Conservation (phyloP, 2,113 vertebrate genomes). For the Edolisoma coerulescens region DNA sequence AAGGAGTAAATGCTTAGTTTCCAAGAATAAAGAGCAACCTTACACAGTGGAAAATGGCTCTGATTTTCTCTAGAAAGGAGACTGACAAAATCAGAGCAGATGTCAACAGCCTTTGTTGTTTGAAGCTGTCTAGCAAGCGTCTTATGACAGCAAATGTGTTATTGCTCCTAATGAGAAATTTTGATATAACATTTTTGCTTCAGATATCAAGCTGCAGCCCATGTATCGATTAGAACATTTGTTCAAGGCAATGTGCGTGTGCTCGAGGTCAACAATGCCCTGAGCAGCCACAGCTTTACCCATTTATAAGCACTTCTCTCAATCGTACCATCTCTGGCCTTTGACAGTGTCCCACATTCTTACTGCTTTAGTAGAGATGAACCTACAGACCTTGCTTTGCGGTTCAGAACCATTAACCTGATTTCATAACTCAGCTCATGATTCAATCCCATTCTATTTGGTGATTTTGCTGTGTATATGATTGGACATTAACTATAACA, state of each 20-base stretch:
- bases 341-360: background rate
- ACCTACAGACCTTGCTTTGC: background rate
- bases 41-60: background rate
- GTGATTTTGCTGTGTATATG: background rate
- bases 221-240: background rate
- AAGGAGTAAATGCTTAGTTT: background rate
- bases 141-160: background rate
- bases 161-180: background rate
- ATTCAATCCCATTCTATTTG: background rate
- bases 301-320: background rate
- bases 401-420: background rate
- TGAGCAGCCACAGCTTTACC: background rate
- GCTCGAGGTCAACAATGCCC: background rate
- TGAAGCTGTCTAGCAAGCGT: background rate
- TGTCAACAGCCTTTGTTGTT: background rate
- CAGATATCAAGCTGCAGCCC: background rate
- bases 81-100: background rate
- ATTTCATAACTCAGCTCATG: background rate
- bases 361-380: background rate
- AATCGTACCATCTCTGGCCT: background rate
- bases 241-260: background rate
- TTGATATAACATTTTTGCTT: background rate
- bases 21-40: background rate
- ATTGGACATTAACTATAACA: background rate
- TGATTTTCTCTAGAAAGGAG: background rate